Base-by-base conservation (phyloP, 2,113 vertebrate genomes). In the Leuciscus idus region DNA sequence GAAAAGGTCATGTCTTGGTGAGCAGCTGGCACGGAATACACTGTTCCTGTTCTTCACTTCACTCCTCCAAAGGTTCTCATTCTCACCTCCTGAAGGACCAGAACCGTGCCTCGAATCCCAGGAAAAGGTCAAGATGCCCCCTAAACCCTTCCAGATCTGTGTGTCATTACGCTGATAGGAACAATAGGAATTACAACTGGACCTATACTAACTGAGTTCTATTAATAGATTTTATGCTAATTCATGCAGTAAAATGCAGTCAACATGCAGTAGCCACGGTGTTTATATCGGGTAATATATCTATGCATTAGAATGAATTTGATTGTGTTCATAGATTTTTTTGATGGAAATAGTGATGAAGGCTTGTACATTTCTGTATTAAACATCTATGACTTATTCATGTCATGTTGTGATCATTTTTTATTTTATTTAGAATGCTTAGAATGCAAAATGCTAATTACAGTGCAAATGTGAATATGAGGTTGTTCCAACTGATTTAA, bases 1-100 rank as follows among this genome's bases (percentile, higher is more conserved):
- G 8, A 89, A 86, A 68, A 88, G 89, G 57, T 50, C 81, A 36
- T 91, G 87, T 75, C 75, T 87, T 7, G 90, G 87, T n/a, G 84
- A 91, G 66, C 75, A 77, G 7, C 81, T 90, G 66, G 88, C 89
- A 30, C 84, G 72, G 46, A 84, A 82, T 84, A 84, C 87, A 33
- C 76, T 89, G 19, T 88, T 90, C 36, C 83, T 90, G 26, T 89
- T 89, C 88, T 88, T 90, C 85, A 85, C 77, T 30, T 85, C 85
- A 6, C 73, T 91, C 2, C 83, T 91, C 43, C 90, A 91, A 76
- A 81, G 76, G 33, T 88, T 91, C 74, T 59, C 75, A 28, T 86
- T 89, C 75, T 84, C 80, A 19, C 39, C 68, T 52, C 62, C 81
- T 13, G 43, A 61, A 15, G 89, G 81, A 59, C 26, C 48, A 61